Percentiles rank a stretch among this genome's conserved stretches.
These are phyloP conservation scores for Onychomys leucogaster DNA, from an alignment of 2,797 vertebrate genomes.

Conservation along the genomic window DNA sequence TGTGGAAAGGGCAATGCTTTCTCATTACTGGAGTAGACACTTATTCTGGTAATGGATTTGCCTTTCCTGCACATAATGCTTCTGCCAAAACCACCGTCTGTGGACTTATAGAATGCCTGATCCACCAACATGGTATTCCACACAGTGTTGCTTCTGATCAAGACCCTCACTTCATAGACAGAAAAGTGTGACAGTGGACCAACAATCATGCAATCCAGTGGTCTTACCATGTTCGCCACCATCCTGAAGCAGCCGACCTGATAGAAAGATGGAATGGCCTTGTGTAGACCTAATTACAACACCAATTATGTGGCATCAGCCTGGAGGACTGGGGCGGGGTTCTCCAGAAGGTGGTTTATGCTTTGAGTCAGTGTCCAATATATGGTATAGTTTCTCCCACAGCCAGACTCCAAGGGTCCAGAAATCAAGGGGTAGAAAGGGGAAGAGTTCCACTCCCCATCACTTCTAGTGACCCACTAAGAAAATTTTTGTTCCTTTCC, in stretches of 20 bases:
- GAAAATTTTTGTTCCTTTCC: background rate
- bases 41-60: background rate
- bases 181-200: background rate
- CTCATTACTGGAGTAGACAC: background rate
- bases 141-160: background rate
- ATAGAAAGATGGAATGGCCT: background rate
- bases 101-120: background rate
- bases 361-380: background rate
- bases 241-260: background rate
- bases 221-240: background rate
- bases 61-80: background rate
- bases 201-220: background rate
- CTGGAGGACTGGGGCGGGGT: background rate
- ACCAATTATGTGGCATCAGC: background rate
- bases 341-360: background rate
- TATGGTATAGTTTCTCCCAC: background rate
- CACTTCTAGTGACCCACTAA: background rate
- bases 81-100: background rate
- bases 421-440: background rate
- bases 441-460: background rate
- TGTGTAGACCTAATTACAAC: background rate
- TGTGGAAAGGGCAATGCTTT: background rate
- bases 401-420: background rate
- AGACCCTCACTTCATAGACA: background rate
- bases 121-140: background rate